A percentile compares a stretch with the other conserved stretches of the same genome.
Evolutionary conservation across 92 coral and sea anemone species (phyloP).

Genomic region (Pocillopora meandrina): DNA sequence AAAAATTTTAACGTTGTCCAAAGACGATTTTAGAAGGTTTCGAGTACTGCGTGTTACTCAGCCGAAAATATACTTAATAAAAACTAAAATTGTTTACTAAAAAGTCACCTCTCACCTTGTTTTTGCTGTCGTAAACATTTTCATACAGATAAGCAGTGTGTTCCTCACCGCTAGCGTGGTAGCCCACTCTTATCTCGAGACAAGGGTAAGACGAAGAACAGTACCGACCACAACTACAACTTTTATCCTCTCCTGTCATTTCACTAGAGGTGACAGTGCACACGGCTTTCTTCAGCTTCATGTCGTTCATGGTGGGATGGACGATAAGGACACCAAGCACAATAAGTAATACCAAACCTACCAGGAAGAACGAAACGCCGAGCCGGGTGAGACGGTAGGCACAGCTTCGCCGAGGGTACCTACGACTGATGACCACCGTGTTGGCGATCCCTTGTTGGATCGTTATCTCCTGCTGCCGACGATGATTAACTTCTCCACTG

Average conservation of each 20-base stretch:
- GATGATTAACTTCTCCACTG: not conserved
- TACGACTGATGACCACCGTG: not conserved
- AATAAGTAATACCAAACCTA: constrained; percentile 44
- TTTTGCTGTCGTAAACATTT: constrained; percentile 22
- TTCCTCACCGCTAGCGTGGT: constrained; percentile 12
- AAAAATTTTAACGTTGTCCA: too few relatives aligned
- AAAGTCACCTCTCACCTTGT: constrained; percentile 12
- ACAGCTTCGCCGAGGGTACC: constrained; percentile 5
- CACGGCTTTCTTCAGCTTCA: constrained; percentile 26
- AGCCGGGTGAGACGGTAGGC: constrained; percentile 26
- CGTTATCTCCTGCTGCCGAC: constrained; percentile 10
- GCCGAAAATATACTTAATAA: too few relatives aligned
- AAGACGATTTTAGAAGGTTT: too few relatives aligned
- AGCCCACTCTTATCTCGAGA: constrained; percentile 47
- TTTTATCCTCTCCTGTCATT: not conserved
- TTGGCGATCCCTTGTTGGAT: constrained; percentile 22
- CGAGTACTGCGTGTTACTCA: too few relatives aligned
- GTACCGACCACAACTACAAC: constrained; percentile 65
- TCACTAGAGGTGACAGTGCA: constrained; percentile 46
- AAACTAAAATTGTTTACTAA: not conserved
- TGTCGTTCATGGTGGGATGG: constrained; percentile 56
- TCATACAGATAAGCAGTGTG: constrained; percentile 18
- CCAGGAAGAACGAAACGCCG: constrained; percentile 9
- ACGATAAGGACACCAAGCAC: constrained; percentile 53
- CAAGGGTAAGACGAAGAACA: constrained; percentile 62